These are phyloP conservation scores for Tupiocoris notatus DNA, from an alignment of 2,888 invertebrate genomes.

Conservation along the genomic window DNA sequence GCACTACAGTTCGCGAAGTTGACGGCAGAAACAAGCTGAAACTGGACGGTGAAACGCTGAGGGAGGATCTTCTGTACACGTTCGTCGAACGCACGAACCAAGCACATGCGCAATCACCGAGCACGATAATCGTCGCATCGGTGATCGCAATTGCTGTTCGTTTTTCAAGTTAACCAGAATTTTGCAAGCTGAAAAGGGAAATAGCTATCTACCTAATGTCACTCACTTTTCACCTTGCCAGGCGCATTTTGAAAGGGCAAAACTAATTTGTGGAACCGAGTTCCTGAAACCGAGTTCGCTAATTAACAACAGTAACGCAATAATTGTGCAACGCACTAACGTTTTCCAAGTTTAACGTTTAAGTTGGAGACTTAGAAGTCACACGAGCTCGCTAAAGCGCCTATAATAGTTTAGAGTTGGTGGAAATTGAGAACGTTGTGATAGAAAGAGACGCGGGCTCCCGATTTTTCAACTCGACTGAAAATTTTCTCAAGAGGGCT, in stretches of 20 bases:
- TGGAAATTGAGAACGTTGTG: too few species aligned
- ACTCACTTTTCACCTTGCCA: not conserved
- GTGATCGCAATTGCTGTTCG: not conserved
- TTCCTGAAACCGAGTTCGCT: conserved; percentile 1
- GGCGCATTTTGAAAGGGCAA: not conserved
- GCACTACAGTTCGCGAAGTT: conserved; percentile 43
- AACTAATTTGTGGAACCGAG: conserved; percentile 7
- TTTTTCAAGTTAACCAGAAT: conserved; percentile 4
- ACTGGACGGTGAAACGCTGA: conserved; percentile 49
- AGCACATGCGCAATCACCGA: not conserved
- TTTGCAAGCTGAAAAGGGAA: not conserved
- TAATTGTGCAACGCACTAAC: not conserved
- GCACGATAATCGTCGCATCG: not conserved
- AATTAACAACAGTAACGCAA: not conserved
- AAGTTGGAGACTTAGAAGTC: too few species aligned
- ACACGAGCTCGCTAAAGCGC: too few species aligned
- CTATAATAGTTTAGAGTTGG: too few species aligned
- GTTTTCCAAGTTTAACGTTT: too few species aligned
- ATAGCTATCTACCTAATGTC: not conserved
- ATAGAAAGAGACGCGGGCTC: too few species aligned
- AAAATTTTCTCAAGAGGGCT: too few species aligned
- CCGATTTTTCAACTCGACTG: too few species aligned
- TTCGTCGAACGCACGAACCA: conserved; percentile 45
- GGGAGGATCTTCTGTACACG: conserved; percentile 51
- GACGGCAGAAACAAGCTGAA: conserved; percentile 48